A percentile compares a stretch with the other conserved stretches of the same genome.
Conservation (phyloP, 1,140 invertebrate species). For the Megathymus violae region DNA sequence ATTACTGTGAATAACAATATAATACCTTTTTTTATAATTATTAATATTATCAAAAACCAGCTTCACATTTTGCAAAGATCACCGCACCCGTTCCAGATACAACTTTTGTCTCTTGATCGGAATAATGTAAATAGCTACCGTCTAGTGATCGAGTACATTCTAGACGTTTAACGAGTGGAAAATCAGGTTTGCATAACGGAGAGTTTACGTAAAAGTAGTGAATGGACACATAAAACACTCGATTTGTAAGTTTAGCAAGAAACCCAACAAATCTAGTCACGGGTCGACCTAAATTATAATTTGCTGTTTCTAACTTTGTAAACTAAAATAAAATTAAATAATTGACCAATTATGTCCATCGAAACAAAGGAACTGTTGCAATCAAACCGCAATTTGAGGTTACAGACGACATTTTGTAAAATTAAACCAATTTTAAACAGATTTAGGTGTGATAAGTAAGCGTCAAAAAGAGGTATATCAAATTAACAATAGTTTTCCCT, state of each 20-base stretch:
- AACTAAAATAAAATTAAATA: constrained; percentile 56
- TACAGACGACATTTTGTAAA: constrained; percentile 52
- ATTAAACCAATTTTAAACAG: constrained; percentile 72
- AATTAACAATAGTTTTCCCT: background rate
- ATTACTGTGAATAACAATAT: no score
- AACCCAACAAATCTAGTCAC: constrained; percentile 80
- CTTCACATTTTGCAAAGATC: constrained; percentile 15
- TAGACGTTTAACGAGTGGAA: constrained; percentile 54
- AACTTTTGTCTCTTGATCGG: constrained; percentile 33
- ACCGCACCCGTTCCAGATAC: constrained; percentile 15
- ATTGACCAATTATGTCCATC: constrained; percentile 69
- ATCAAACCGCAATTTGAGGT: constrained; percentile 66
- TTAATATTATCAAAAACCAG: no score
- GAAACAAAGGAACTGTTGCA: constrained; percentile 59
- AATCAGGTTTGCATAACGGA: constrained; percentile 45
- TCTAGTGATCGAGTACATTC: constrained; percentile 45
- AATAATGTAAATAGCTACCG: constrained; percentile 43
- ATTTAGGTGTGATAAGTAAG: constrained; percentile 55
- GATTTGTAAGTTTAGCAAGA: constrained; percentile 51
- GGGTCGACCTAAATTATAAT: constrained; percentile 73
- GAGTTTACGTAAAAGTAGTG: constrained; percentile 63
- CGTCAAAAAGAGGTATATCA: constrained; percentile 4
- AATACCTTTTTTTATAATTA: no score
- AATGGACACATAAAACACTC: constrained; percentile 67
- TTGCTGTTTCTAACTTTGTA: constrained; percentile 60